Base-by-base conservation (phyloP, 2,888 invertebrate species). In the Pandemis corylana region DNA sequence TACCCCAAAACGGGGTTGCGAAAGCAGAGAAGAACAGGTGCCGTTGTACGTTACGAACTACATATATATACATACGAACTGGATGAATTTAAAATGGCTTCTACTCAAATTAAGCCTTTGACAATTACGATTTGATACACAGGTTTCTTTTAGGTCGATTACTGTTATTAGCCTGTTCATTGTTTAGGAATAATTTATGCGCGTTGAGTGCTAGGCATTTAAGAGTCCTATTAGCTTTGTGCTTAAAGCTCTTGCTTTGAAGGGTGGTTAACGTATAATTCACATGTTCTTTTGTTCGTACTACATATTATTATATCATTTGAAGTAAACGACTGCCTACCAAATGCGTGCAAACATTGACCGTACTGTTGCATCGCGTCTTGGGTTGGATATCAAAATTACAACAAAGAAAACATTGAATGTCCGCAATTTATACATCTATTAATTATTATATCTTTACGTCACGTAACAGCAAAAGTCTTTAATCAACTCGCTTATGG, bases 1-100 rank as follows among this genome's bases (percentile, higher is more conserved):
- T 36, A 36, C 28, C 2, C 41, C 81, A 80, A 84, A 87, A 86
- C 82, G 83, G 83, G 84, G 82, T 80, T 79, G 76, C 76, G 89
- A 91, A 92, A 92, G 88, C 91, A 91, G 89, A 92, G 91, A 83
- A 88, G 87, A 82, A 85, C 84, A 88, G 86, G 88, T 88, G 87
- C 84, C 86, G 87, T 86, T 84, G 82, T 81, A 81, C 82, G 82
- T 84, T 84, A 80, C 80, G 80, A 80, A 79, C 73, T 76, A n/a
- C n/a, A n/a, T n/a, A n/a, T n/a, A n/a, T n/a, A n/a, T n/a, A n/a
- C n/a, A n/a, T 84, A 80, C 80, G 80, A 80, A 79, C 73, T 76
- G 82, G 83, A 84, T 85, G 82, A 82, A 84, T 83, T 79, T 80
- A 79, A 82, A 80, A 81, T 80, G 77, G 59, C 67, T 71, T 64